Evolutionary conservation across 2,888 invertebrate species (phyloP), one percentile per base, ranked within the genome.

Genomic region (Drosophila anomelani): DNA sequence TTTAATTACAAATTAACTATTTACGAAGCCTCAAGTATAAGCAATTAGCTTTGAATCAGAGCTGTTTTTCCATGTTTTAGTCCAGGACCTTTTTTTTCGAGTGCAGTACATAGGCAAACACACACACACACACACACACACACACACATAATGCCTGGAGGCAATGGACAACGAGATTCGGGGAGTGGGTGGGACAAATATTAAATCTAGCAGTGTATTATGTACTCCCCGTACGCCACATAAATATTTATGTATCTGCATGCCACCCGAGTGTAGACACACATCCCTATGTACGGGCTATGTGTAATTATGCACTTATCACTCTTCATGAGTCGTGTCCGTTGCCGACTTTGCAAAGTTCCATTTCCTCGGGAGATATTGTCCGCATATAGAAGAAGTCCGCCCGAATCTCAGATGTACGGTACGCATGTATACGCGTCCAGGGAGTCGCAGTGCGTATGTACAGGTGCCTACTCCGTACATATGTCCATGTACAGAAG

Each of bases 351-450:
- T 79, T 67, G 82, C 74, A 80, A 64, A 80, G 69, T 70, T 77
- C 72, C 67, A 81, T 89, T 85, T 89, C 88, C 90, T 87, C 84
- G 82, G 91, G 89, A 89, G 58, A 78, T 80, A 68, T 76, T 76
- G 78, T 75, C 85, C 78, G 80, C 76, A 77, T 76, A 74, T 84
- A 81, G 79, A 87, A 80, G 72, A 32, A 69, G 68, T 77, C 79
- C 84, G 63, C 69, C 75, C 63, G 58, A 75, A 58, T 78, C 66
- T 54, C 58, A 74, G 67, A 74, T 68, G 68, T 68, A 62, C 70
- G 38, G 67, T 62, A 72, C 70, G 44, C 59, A 71, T 76, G 59
- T 64, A 66, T 64, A 64, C 54, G 51, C 57, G 77, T 77, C 56
- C 75, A 61, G 77, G 58, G 60, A 74, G 70, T 39, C 38, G 43